These are phyloP conservation scores for Aplysina aerophoba DNA, from an alignment of 37 sponge, comb jelly and placozoan species.

Conservation along the genomic window DNA sequence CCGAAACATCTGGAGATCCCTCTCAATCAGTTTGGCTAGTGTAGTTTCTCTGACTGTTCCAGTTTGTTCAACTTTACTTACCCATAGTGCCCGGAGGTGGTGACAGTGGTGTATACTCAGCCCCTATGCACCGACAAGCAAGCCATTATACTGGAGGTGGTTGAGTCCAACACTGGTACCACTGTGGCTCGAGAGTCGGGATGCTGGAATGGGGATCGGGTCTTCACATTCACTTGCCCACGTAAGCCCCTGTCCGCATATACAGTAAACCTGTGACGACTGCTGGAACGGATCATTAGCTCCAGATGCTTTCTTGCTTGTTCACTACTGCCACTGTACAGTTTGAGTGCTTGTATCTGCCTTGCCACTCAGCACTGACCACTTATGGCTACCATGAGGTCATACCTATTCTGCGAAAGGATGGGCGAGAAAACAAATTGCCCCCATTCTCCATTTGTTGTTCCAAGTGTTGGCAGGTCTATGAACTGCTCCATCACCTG, in stretches of 20 bases:
- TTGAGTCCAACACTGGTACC: background rate
- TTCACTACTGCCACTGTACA: too few relatives aligned
- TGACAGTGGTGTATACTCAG: conserved; percentile 9
- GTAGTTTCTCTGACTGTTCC: background rate
- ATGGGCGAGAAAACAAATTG: background rate
- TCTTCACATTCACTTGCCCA: conserved; percentile 11
- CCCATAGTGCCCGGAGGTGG: background rate
- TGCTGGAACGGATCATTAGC: too few relatives aligned
- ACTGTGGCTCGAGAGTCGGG: background rate
- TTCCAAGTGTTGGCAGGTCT: conserved; percentile 16
- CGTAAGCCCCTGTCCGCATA: background rate
- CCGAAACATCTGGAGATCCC: too few relatives aligned
- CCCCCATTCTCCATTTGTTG: conserved; percentile 5
- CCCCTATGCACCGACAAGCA: background rate
- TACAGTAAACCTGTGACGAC: too few relatives aligned
- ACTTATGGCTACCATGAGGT: conserved; percentile 15
- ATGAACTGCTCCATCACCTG: background rate
- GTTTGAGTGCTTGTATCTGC: background rate
- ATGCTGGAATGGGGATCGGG: conserved; percentile 10
- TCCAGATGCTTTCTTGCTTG: too few relatives aligned
- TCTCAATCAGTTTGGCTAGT: background rate
- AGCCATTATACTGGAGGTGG: background rate
- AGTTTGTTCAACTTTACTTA: background rate
- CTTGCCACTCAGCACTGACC: background rate
- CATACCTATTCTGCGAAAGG: background rate